Base-by-base conservation (phyloP, 2,888 invertebrate genomes). In the Amorpha juglandis region DNA sequence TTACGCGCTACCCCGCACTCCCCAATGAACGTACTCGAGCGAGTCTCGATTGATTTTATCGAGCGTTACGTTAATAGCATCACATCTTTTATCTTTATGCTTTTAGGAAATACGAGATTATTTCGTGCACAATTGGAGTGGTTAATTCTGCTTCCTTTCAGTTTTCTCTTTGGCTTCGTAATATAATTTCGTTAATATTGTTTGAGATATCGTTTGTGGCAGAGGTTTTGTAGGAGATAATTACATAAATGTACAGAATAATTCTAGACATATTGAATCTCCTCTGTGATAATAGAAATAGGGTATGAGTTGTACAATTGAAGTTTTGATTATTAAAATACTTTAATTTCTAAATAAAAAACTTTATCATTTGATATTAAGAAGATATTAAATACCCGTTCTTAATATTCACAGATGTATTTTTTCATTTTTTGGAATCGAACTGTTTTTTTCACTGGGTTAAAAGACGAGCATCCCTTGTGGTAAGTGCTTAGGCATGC, bases 41-140 rank as follows among this genome's bases (percentile, higher is more conserved):
- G 50, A 35, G 33, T 19, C 48, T 12, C 63, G 67, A 63, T 67
- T 64, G 67, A 63, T 63, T 67, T 67, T 67, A 67, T 67, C 67
- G 67, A 58, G 50, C 48, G 63, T 63, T 63, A 38, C 63, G 67
- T 51, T 67, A 67, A 67, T 67, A 62, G 63, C 51, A 52, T 51
- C 66, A 53, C 58, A 58, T 63, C 58, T 48, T 64, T 67, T 67
- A 27, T 64, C 51, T 50, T 65, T 51, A 65, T 66, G 55, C 50
- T 35, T 67, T 67, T 58, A 63, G 53, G 55, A 50, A 53, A 55
- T 48, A 53, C 48, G 66, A 63, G 66, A 66, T 48, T 58, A 51
- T 38, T 48, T 55, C 42, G 33, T 38, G 55, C 33, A 27, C 51
- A 52, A 52, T 63, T 62, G 65, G 51, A 47, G 48, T 38, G 42